Conservation (phyloP, 1,140 invertebrate species). For the Monomorium pharaonis region DNA sequence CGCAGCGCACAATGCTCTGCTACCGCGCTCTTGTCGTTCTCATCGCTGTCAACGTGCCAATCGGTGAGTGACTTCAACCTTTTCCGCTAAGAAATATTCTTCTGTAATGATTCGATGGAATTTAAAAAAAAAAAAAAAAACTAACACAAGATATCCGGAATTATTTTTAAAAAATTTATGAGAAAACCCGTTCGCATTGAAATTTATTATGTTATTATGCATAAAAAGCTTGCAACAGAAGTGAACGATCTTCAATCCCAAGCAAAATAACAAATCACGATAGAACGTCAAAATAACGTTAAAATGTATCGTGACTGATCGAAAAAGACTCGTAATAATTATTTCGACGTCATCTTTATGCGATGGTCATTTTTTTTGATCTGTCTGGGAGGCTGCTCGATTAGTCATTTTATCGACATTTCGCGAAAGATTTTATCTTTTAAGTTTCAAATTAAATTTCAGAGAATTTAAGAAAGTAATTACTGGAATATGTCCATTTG, state of each 20-base stretch:
- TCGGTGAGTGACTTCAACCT: conserved; percentile 74
- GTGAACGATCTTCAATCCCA: not conserved
- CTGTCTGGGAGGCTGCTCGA: not conserved
- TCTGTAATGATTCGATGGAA: not conserved
- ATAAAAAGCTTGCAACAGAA: not conserved
- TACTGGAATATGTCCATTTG: not conserved
- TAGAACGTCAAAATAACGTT: no score
- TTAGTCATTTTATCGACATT: not conserved
- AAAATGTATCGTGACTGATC: no score
- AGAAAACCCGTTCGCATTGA: not conserved
- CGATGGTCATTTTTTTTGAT: no score
- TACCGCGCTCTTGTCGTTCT: conserved; percentile 78
- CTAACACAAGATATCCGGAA: not conserved
- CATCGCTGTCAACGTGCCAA: conserved; percentile 81
- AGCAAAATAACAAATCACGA: no score
- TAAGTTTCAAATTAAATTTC: not conserved
- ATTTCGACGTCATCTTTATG: no score
- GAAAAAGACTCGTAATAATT: no score
- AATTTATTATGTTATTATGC: not conserved
- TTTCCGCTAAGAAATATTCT: not conserved
- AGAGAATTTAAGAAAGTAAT: not conserved
- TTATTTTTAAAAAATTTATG: not conserved
- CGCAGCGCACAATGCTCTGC: conserved; percentile 80
- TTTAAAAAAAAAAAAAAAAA: conserved; percentile 4
- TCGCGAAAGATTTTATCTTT: not conserved